Evolutionary conservation across 2,113 vertebrate species (phyloP).

Genomic region (Hydrolagus affinis): DNA sequence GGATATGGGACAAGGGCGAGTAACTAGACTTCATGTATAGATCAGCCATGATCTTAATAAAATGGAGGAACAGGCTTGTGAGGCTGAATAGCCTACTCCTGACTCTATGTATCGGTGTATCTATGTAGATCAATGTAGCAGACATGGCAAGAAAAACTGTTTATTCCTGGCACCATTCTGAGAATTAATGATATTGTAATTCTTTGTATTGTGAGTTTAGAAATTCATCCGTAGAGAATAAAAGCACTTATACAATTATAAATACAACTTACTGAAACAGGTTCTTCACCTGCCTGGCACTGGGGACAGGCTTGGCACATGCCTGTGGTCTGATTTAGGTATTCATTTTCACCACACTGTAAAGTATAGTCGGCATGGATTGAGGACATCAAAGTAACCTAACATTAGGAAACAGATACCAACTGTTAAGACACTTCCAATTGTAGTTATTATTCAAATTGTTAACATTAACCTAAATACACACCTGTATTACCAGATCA

Average conservation of each 20-base stretch:
- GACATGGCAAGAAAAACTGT: background rate
- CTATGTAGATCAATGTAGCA: too few species aligned
- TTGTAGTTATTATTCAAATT: background rate
- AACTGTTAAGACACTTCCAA: background rate
- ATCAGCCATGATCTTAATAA: too few species aligned
- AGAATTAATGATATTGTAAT: background rate
- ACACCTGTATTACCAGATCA: too few species aligned
- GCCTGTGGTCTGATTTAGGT: conserved; percentile 87
- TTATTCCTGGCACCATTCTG: background rate
- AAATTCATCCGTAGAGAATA: background rate
- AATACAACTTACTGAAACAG: conserved; percentile 73
- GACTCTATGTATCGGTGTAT: too few species aligned
- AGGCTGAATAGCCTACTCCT: too few species aligned
- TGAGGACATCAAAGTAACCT: conserved; percentile 74
- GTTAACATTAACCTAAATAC: background rate
- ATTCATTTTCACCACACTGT: conserved; percentile 88
- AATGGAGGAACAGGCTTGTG: too few species aligned
- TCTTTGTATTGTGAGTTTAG: too few species aligned
- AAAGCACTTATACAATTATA: background rate
- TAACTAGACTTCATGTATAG: too few species aligned
- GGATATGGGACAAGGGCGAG: too few species aligned
- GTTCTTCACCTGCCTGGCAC: conserved; percentile 86
- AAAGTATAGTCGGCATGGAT: conserved; percentile 69
- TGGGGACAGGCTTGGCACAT: conserved; percentile 84
- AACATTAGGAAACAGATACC: conserved; percentile 17